Evolutionary conservation across 2,888 invertebrate genomes (phyloP).

Genomic region (Limenitis camilla): DNA sequence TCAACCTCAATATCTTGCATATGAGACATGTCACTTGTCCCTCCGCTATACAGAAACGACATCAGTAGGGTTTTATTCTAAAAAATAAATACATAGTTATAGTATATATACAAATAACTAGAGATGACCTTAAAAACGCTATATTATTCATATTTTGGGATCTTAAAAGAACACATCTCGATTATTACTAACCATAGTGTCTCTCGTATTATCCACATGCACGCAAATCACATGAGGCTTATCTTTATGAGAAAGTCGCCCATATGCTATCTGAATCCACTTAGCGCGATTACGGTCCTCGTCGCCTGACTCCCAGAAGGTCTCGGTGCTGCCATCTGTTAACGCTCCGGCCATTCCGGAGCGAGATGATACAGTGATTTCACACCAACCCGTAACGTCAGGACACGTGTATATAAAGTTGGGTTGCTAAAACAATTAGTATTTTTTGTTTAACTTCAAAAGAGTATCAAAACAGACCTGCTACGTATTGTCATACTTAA

Average conservation of each 20-base stretch:
- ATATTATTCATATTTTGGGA: neutral
- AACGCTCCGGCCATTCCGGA: constrained; percentile 95
- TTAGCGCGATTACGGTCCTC: constrained; percentile 96
- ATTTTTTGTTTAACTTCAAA: neutral
- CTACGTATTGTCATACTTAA: neutral
- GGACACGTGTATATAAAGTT: constrained; percentile 78
- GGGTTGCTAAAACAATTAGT: constrained; percentile 27
- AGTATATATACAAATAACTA: neutral
- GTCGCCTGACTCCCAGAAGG: constrained; percentile 99
- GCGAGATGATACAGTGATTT: constrained; percentile 92
- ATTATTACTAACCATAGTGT: constrained; percentile 80
- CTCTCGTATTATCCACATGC: constrained; percentile 95
- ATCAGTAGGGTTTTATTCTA: constrained; percentile 92
- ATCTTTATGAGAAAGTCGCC: constrained; percentile 59
- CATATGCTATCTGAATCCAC: constrained; percentile 77
- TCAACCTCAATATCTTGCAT: constrained; percentile 91
- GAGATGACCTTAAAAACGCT: neutral
- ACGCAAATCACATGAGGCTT: constrained; percentile 85
- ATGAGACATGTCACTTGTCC: constrained; percentile 85
- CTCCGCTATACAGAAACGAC: constrained; percentile 88
- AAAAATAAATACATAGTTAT: constrained; percentile 32
- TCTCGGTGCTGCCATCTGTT: constrained; percentile 95
- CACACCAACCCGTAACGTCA: constrained; percentile 84
- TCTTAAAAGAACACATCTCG: neutral
- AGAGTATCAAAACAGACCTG: neutral